Conservation (phyloP, 2,888 invertebrate genomes). For the Melieria omissa region DNA sequence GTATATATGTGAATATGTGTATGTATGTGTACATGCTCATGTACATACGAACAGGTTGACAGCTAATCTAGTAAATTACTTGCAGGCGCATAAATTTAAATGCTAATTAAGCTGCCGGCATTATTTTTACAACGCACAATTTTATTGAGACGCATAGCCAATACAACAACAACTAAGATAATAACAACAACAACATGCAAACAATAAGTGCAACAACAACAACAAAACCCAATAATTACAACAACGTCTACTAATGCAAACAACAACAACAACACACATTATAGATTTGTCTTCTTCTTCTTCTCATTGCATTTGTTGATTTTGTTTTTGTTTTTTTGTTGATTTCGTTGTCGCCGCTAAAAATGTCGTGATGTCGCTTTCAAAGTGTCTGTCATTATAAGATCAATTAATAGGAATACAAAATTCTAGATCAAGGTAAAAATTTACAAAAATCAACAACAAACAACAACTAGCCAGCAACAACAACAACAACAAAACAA, state of each 20-base stretch:
- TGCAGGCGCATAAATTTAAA: conserved; percentile 52
- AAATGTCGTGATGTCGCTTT: conserved; percentile 63
- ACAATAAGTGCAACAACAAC: neutral
- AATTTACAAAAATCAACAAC: conserved; percentile 25
- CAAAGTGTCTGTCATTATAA: conserved; percentile 62
- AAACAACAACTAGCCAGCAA: neutral
- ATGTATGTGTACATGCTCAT: neutral
- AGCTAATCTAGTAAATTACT: conserved; percentile 22
- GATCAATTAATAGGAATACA: conserved; percentile 63
- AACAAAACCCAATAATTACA: neutral
- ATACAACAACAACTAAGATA: conserved; percentile 2
- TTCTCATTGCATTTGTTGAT: neutral
- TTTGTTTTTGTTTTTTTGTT: neutral
- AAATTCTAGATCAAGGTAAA: conserved; percentile 60
- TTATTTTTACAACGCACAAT: conserved; percentile 41
- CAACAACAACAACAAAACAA: conserved; percentile 2
- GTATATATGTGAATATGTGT: neutral
- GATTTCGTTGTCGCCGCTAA: conserved; percentile 5
- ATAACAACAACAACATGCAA: neutral
- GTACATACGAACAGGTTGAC: conserved; percentile 3
- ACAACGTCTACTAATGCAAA: neutral
- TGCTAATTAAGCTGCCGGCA: conserved; percentile 62
- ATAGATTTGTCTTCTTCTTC: neutral
- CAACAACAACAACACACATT: conserved; percentile 3
- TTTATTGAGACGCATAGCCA: neutral